Evolutionary conservation across 2,797 vertebrate species (phyloP), one percentile per base, ranked within the genome.

Genomic region (Pangasius krempfi): DNA sequence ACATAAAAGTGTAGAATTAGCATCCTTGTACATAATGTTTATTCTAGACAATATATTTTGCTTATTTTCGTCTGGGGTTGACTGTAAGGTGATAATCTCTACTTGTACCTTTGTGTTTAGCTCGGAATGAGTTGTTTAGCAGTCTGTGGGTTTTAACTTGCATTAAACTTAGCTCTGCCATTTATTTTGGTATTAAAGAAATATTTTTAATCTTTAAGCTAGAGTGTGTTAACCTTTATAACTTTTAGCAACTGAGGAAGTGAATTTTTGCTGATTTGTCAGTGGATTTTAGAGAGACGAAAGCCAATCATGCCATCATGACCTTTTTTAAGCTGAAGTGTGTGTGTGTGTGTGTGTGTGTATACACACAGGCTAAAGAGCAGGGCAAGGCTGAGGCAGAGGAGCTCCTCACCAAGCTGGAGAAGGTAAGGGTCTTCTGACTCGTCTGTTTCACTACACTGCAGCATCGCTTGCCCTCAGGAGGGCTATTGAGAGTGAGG

Each of bases 311-410:
- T 27, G 30, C 25, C 70, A 60, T 18, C 64, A n/a, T 85, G 60
- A 70, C 54, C 54, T 60, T 86, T 72, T 68, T 66, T 52, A 87
- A n/a, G 54, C 27, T 80, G 6, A 33, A 33, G 30, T 80, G 4
- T 56, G 3, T 33, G n/a, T 70, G 93, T 87, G 52, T 89, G 27
- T 62, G 44, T 79, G 8, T 58, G 12, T 99, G 94, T 88, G 54
- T 89, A 25, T 56, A n/a, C 76, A 2, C 37, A 87, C 94, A 99
- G 99, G 97, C 97, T 88, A 99, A 98, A 96, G 99, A 99, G 89
- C 98, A 98, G 94, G 97, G 98, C 0, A 99, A 98, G 94, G 95
- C 96, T 73, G 99, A 99, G 89, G 96, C 96, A 44, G 98, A 98
- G 90, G 98, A 99, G 86, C 93, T 96, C 60, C 96, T 98, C 92